phyloP scores from a whole-genome alignment of 1,140 invertebrate species.

The Drosophila pandora region DNA sequence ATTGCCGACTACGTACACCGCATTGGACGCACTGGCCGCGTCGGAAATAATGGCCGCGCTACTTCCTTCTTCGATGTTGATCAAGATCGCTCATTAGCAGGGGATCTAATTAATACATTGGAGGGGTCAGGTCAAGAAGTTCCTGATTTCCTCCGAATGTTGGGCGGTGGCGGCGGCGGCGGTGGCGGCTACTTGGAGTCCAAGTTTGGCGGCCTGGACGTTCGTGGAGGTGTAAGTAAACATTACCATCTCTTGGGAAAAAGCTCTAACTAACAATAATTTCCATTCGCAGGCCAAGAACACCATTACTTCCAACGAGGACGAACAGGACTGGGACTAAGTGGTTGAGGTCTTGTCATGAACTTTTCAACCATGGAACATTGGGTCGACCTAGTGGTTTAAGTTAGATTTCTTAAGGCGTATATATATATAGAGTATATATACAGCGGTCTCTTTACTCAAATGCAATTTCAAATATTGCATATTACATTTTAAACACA shows the following conservation, averaged over 20 bases:
- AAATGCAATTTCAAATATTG: neutral
- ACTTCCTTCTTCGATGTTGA: conserved; percentile 93
- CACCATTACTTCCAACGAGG: conserved; percentile 17
- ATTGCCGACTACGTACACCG: conserved; percentile 98
- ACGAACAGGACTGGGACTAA: conserved; percentile 54
- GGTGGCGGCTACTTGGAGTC: conserved; percentile 18
- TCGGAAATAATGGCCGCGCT: conserved; percentile 95
- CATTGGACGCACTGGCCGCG: conserved; percentile 96
- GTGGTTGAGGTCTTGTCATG: too few species aligned
- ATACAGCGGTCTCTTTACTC: neutral
- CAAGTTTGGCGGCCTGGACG: conserved; percentile 85
- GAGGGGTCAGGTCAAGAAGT: conserved; percentile 87
- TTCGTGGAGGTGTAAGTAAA: conserved; percentile 81
- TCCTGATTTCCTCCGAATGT: conserved; percentile 86
- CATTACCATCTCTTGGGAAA: neutral
- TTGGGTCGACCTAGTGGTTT: neutral
- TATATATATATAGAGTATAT: neutral
- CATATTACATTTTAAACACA: neutral
- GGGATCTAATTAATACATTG: conserved; percentile 89
- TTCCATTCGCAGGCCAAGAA: conserved; percentile 18
- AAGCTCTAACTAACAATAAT: neutral
- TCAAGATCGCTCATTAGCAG: conserved; percentile 86
- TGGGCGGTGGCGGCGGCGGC: conserved; percentile 73
- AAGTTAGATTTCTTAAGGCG: neutral
- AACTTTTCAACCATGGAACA: neutral